These are phyloP conservation scores for Furcifer pardalis DNA, from an alignment of 2,797 vertebrate species.

Conservation along the genomic window DNA sequence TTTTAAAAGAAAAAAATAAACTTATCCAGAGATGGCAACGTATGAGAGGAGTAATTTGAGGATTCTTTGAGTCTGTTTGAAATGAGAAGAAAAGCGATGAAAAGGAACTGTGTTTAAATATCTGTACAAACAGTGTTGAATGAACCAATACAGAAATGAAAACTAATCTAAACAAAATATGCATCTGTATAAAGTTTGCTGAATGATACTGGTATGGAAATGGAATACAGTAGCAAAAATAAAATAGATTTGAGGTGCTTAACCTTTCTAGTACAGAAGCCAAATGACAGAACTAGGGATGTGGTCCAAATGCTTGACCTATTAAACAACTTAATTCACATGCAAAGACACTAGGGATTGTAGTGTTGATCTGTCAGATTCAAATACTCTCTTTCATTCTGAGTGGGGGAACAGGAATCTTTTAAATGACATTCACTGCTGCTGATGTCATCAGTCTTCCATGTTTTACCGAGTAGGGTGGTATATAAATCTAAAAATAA, in stretches of 20 bases:
- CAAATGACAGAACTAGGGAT: neutral
- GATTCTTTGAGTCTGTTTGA: neutral
- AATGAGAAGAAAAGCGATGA: neutral
- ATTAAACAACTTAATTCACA: neutral
- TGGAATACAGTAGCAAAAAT: no score
- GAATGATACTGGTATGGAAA: no score
- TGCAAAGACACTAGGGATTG: neutral
- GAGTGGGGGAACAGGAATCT: no score
- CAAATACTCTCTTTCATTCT: no score
- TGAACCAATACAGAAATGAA: neutral
- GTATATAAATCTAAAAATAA: no score
- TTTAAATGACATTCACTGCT: no score
- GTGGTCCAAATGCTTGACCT: neutral
- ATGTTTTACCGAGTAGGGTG: no score
- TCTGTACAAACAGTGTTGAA: neutral
- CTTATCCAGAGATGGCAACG: no score
- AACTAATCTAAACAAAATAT: neutral
- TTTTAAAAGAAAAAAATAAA: neutral
- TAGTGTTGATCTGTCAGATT: no score
- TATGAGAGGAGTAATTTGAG: neutral
- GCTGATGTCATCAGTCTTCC: no score
- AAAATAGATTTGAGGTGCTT: neutral
- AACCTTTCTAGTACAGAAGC: neutral
- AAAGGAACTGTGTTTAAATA: neutral
- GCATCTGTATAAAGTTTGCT: no score